These are phyloP conservation scores for Heliconius sara DNA, from an alignment of 2,888 invertebrate genomes.

Conservation along the genomic window DNA sequence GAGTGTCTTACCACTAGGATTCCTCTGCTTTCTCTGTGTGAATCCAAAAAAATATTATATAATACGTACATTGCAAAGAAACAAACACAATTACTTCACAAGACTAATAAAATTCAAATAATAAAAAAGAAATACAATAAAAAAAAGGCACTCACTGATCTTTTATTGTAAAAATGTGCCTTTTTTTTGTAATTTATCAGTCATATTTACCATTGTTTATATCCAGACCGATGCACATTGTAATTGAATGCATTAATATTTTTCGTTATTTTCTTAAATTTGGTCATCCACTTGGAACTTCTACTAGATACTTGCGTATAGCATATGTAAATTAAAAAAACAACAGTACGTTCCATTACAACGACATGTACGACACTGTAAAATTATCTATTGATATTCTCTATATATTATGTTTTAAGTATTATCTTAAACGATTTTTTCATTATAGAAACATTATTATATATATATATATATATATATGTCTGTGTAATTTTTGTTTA, in stretches of 20 bases:
- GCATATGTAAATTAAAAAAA: slow-evolving; percentile 39
- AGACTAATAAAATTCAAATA: neutral
- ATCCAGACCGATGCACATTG: slow-evolving; percentile 18
- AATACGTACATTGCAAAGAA: neutral
- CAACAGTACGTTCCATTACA: slow-evolving; percentile 43
- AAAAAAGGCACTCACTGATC: neutral
- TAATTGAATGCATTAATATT: slow-evolving; percentile 29
- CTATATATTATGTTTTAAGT: slow-evolving; percentile 12
- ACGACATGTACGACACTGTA: slow-evolving; percentile 18
- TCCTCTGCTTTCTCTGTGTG: too few relatives aligned
- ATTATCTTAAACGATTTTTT: slow-evolving; percentile 39
- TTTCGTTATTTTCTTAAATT: slow-evolving; percentile 32
- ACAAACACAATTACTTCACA: neutral
- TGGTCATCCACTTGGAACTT: slow-evolving; percentile 30
- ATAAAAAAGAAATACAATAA: neutral
- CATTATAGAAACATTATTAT: slow-evolving; percentile 46
- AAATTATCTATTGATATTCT: slow-evolving; percentile 2
- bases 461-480: slow-evolving; percentile 38
- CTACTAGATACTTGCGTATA: slow-evolving; percentile 36
- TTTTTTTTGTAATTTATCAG: slow-evolving; percentile 4
- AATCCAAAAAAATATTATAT: too few relatives aligned
- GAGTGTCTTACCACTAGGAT: too few relatives aligned
- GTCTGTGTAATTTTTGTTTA: neutral
- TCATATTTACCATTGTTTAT: slow-evolving; percentile 15
- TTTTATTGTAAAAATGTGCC: neutral